phyloP scores from a whole-genome alignment of 2,113 vertebrate genomes.

The Ceyx margarethae region DNA sequence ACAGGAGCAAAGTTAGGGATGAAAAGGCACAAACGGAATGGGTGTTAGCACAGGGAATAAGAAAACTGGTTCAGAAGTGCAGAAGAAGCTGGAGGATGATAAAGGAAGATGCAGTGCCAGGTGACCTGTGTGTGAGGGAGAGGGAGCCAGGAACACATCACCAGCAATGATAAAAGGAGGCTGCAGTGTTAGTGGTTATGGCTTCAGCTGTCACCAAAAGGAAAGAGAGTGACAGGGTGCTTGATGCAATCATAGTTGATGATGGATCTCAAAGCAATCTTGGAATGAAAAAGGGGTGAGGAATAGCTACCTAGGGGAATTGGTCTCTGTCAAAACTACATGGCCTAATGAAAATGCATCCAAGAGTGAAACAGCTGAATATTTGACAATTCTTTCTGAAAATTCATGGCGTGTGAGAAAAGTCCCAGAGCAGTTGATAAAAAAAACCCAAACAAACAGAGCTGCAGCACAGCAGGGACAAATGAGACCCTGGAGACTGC shows the following conservation, averaged over 20 bases:
- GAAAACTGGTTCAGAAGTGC: neutral
- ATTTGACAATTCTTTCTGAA: neutral
- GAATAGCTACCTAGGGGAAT: neutral
- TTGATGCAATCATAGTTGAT: neutral
- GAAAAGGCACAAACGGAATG: neutral
- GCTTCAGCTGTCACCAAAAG: neutral
- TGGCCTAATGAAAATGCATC: neutral
- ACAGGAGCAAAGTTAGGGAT: neutral
- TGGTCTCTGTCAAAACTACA: neutral
- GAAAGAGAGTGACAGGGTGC: neutral
- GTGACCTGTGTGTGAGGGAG: neutral
- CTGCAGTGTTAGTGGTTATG: neutral
- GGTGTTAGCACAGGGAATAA: neutral
- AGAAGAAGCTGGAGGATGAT: neutral
- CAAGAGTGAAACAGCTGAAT: neutral
- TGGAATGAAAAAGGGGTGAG: neutral
- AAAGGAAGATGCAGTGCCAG: neutral
- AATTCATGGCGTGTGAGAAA: neutral
- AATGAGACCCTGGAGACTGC: neutral
- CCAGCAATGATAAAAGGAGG: neutral
- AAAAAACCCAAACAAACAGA: neutral
- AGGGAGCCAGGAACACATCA: neutral
- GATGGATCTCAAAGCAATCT: neutral
- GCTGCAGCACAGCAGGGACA: neutral
- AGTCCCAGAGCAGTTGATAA: neutral